These are phyloP conservation scores for Grammomys surdaster DNA, from an alignment of 2,113 vertebrate species.

Conservation along the genomic window DNA sequence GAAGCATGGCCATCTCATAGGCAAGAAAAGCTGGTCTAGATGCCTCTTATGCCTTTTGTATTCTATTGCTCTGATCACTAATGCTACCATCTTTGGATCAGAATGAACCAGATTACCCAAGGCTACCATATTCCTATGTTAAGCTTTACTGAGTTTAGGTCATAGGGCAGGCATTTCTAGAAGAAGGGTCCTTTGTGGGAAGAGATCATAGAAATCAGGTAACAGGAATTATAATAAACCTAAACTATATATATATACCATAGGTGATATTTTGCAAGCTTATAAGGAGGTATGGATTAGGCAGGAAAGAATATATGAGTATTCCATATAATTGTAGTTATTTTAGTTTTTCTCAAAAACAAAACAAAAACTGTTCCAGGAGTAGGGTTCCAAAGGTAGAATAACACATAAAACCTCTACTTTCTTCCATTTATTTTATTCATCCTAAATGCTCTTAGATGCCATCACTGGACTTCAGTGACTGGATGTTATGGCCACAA, in stretches of 20 bases:
- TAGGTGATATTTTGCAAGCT: background rate
- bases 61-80: background rate
- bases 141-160: background rate
- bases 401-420: background rate
- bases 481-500: background rate
- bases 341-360: background rate
- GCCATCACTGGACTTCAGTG: background rate
- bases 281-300: background rate
- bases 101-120: background rate
- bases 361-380: background rate
- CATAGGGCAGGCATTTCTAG: background rate
- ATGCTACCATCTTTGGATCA: background rate
- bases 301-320: background rate
- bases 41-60: background rate
- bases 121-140: background rate
- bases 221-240: background rate
- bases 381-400: constrained; percentile 40
- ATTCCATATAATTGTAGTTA: background rate
- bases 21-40: background rate
- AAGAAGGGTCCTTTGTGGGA: background rate
- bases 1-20: background rate
- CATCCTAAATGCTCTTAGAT: background rate
- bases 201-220: background rate
- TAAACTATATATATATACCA: background rate
- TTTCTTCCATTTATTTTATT: background rate